These are phyloP conservation scores for Cantharis flavilabris DNA, from an alignment of 2,888 invertebrate species.

Conservation along the genomic window DNA sequence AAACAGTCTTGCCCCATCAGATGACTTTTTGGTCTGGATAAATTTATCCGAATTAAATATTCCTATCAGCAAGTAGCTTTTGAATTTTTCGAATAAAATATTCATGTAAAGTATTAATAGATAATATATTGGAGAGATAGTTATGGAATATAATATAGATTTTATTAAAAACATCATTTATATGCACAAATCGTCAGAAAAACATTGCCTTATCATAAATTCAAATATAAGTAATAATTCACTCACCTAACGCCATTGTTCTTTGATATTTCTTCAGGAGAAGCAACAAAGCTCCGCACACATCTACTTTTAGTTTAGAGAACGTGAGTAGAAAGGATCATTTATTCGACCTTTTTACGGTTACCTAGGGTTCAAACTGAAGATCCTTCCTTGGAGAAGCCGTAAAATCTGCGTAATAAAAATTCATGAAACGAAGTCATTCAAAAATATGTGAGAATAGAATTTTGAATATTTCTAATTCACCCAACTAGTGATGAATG, in stretches of 20 bases:
- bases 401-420: slow-evolving; percentile 13
- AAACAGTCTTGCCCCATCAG: not conserved
- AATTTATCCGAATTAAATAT: too few relatives aligned
- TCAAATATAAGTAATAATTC: slow-evolving; percentile 45
- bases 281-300: slow-evolving; percentile 27
- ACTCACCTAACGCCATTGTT: slow-evolving; percentile 53
- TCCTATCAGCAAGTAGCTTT: not conserved
- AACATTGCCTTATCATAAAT: slow-evolving; percentile 39
- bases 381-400: slow-evolving; percentile 1
- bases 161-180: slow-evolving; percentile 4
- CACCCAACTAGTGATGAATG: slow-evolving; percentile 30
- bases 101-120: not conserved
- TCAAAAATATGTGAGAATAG: not conserved
- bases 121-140: not conserved
- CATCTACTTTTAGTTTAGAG: slow-evolving; percentile 24
- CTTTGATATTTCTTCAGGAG: slow-evolving; percentile 29
- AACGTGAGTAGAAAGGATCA: slow-evolving; percentile 38
- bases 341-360: slow-evolving; percentile 28
- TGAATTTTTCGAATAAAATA: not conserved
- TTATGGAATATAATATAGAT: not conserved
- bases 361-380: slow-evolving; percentile 3
- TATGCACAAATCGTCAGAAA: slow-evolving; percentile 11
- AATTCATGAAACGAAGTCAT: not conserved
- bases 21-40: too few relatives aligned
- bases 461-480: not conserved